Conservation (phyloP, 1,140 invertebrate genomes). For the Aporrectodea caliginosa region DNA sequence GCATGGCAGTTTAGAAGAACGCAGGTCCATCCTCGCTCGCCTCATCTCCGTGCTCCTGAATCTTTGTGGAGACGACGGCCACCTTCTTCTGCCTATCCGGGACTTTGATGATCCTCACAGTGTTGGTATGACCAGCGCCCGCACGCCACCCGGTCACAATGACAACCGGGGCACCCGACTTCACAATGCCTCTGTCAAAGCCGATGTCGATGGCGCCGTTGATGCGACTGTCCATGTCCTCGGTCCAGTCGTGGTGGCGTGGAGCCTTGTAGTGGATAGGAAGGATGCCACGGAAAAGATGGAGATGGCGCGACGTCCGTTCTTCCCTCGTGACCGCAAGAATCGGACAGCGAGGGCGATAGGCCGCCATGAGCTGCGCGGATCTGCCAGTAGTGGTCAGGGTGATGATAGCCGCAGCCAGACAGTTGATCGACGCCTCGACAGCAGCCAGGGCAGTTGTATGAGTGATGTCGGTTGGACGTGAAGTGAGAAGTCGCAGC, state of each 20-base stretch:
- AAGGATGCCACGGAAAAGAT: conserved; percentile 89
- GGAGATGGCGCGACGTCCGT: conserved; percentile 81
- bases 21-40: no score
- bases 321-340: conserved; percentile 86
- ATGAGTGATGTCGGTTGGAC: conserved; percentile 87
- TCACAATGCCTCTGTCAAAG: conserved; percentile 73
- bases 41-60: no score
- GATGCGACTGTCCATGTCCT: conserved; percentile 90
- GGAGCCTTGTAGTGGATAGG: conserved; percentile 74
- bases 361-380: conserved; percentile 75
- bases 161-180: conserved; percentile 74
- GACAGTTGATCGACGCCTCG: conserved; percentile 86
- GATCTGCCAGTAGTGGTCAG: conserved; percentile 87
- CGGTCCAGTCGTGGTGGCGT: conserved; percentile 89
- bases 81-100: conserved; percentile 22
- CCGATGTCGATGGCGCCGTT: conserved; percentile 83
- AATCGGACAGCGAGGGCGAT: conserved; percentile 91
- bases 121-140: conserved; percentile 96
- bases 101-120: conserved; percentile 79
- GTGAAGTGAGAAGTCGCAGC: conserved; percentile 66
- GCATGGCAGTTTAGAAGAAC: no score
- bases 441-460: conserved; percentile 97
- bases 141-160: conserved; percentile 90
- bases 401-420: conserved; percentile 86
- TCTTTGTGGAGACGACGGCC: background rate